Evolutionary conservation across 2,888 invertebrate species (phyloP), one percentile per base, ranked within the genome.

Genomic region (Epistrophella euchroma): DNA sequence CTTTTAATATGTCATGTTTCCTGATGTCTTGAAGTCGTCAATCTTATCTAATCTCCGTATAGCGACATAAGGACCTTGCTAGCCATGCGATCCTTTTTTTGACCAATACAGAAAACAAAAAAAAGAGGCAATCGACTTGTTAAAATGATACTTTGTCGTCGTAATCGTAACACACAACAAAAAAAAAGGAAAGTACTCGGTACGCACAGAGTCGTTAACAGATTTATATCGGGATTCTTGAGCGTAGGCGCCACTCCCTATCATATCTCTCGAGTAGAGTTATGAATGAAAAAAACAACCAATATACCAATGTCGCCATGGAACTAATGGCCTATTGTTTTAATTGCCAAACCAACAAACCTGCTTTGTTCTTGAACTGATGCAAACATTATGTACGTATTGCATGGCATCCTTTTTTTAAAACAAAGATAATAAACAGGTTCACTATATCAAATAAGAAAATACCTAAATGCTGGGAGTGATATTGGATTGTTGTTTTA

Each of bases 251-350:
- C 86, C 86, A 86, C 58, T 52, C 74, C 77, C 60, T 82, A 86
- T 81, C 82, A 82, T 86, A 82, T 82, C 82, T 78, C 74, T 60
- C 60, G n/a, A 22, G 15, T 3, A 50, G 64, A 86, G 82, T 86
- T 86, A 86, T 86, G 86, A 86, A 86, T 86, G 82, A 77, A 86
- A 64, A 37, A 81, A 62, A 62, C 70, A 55, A 70, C 74, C 71
- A 60, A 40, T 60, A 28, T 52, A 70, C 74, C 71, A 60, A 40
- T 60, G 52, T 52, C 86, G 86, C 86, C 86, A 77, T 78, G 70
- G 71, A 73, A 76, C 81, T 82, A 86, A 82, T 82, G 70, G 82
- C 70, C 77, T 86, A 82, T 86, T 86, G 86, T 86, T 86, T 86
- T 82, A 86, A 86, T 86, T 86, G 77, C 77, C 76, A 85, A 85